Percentiles rank a stretch among this genome's conserved stretches.
These are phyloP conservation scores for Emydocephalus ijimae DNA, from an alignment of 2,113 vertebrate genomes.

Conservation along the genomic window DNA sequence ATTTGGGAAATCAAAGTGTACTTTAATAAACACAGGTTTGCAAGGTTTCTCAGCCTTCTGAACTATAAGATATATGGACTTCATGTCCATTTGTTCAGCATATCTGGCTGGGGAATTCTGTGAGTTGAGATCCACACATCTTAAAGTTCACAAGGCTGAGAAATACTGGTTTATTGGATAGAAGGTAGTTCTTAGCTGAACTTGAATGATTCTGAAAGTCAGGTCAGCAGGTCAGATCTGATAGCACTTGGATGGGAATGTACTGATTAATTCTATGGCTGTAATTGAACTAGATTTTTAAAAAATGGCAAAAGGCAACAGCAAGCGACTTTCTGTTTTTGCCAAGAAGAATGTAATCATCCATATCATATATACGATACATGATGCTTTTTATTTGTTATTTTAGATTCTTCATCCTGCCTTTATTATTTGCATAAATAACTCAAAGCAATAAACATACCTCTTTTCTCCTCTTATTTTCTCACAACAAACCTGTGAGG, in stretches of 20 bases:
- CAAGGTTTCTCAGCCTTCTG: no score
- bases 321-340: not conserved
- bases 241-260: not conserved
- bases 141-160: not conserved
- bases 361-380: not conserved
- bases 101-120: not conserved
- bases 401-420: not conserved
- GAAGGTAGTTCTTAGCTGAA: not conserved
- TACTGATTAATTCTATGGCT: not conserved
- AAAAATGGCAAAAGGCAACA: not conserved
- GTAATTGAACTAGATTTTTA: not conserved
- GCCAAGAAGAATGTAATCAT: not conserved
- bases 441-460: not conserved
- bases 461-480: not conserved
- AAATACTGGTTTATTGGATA: not conserved
- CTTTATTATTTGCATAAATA: not conserved
- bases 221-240: not conserved
- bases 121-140: not conserved
- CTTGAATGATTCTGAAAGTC: not conserved
- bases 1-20: not conserved
- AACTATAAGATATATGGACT: no score
- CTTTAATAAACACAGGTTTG: not conserved
- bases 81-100: not conserved
- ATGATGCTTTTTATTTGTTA: not conserved
- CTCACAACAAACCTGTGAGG: not conserved